Evolutionary conservation across 2,888 invertebrate species (phyloP).

Genomic region (Plagodis pulveraria): DNA sequence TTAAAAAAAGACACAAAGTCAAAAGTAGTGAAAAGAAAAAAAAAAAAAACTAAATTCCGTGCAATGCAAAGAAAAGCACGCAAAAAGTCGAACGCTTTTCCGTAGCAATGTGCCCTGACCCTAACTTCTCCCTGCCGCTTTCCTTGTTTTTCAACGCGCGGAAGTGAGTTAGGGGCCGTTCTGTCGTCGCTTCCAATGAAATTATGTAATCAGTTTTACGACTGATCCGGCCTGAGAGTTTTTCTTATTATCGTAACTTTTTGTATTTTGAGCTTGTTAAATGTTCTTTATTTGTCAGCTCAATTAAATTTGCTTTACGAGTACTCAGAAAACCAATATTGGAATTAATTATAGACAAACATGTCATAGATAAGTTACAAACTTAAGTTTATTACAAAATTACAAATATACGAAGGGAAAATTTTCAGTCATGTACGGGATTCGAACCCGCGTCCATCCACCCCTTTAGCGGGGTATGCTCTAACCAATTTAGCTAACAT

Average conservation of each 20-base stretch:
- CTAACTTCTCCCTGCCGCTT: slow-evolving; percentile 50
- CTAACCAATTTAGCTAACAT: too few species aligned
- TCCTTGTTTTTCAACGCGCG: slow-evolving; percentile 74
- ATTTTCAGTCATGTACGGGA: too few species aligned
- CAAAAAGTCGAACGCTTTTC: slow-evolving; percentile 11
- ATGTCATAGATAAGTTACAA: too few species aligned
- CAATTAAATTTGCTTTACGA: too few species aligned
- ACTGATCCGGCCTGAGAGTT: slow-evolving; percentile 67
- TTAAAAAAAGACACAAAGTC: background rate
- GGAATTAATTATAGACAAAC: too few species aligned
- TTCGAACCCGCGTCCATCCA: too few species aligned
- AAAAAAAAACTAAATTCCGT: background rate
- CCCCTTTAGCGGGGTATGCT: too few species aligned
- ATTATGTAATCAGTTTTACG: slow-evolving; percentile 80
- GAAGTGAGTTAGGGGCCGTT: slow-evolving; percentile 70
- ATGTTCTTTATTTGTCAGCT: slow-evolving; percentile 17
- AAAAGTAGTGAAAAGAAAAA: background rate
- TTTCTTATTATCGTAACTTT: slow-evolving; percentile 57
- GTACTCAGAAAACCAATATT: too few species aligned
- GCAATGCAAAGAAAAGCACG: too few species aligned
- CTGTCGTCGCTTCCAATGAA: slow-evolving; percentile 76
- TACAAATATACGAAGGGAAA: too few species aligned
- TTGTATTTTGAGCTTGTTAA: slow-evolving; percentile 44
- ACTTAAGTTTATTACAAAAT: too few species aligned
- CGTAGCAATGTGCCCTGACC: background rate